Evolutionary conservation across 2,888 invertebrate genomes (phyloP).

Genomic region (Zelleria hepariella): DNA sequence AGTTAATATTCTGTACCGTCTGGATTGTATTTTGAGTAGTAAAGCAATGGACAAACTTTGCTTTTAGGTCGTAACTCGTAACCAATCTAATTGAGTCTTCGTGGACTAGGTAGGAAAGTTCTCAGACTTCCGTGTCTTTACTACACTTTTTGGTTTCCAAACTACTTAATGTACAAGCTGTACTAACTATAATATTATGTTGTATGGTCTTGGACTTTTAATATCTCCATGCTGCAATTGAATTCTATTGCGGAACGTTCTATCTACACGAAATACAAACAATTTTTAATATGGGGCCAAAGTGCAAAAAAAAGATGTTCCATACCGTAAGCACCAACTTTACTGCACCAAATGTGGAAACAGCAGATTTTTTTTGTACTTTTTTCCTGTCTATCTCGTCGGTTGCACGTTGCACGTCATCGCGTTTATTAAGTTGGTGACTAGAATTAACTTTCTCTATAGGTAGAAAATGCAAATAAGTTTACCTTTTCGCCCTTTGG

Average conservation of each 20-base stretch:
- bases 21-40: background rate
- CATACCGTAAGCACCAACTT: too few relatives aligned
- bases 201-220: too few relatives aligned
- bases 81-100: background rate
- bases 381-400: too few relatives aligned
- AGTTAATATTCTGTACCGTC: background rate
- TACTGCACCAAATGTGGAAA: too few relatives aligned
- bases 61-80: background rate
- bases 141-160: too few relatives aligned
- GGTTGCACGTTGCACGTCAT: too few relatives aligned
- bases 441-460: background rate
- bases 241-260: background rate
- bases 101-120: background rate
- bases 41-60: background rate
- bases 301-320: too few relatives aligned
- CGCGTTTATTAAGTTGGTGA: too few relatives aligned
- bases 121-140: background rate
- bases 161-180: too few relatives aligned
- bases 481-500: background rate
- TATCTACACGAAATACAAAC: background rate
- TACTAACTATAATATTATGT: too few relatives aligned
- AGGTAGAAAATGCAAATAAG: background rate
- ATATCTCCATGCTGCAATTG: too few relatives aligned
- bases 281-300: background rate
- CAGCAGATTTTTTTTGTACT: too few relatives aligned